Base-by-base conservation (phyloP, 2,797 vertebrate genomes). In the Cyprinodon diabolis region DNA sequence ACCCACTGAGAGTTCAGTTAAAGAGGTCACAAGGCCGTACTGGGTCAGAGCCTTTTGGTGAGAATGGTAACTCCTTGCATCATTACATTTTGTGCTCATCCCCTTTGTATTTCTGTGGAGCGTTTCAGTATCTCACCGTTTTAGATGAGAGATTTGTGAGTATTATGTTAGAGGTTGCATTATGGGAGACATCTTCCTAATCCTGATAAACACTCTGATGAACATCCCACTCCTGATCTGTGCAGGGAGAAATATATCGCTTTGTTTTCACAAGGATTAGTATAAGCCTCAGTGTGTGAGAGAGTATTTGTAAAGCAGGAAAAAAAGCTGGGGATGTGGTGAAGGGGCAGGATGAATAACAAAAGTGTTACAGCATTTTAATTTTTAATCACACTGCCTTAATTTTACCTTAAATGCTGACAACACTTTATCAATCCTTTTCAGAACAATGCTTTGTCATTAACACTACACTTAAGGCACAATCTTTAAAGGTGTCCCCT, bases 211-310 rank as follows among this genome's bases (percentile, higher is more conserved):
- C 86, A 90, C 12, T 48, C 83, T 85, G 83, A 91, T 85, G 84
- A 91, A 89, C 89, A 88, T 84, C 88, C 86, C 86, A 77, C 7
- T 79, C 88, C 74, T 85, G 84, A 91, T 81, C 89, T 81, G 87
- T 76, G 56, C 72, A 71, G 72, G 65, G 71, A 86, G 80, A 90
- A 90, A 91, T 86, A 87, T 87, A 92, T 90, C 80, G 80, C 87
- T 90, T 92, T 93, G 92, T 93, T 91, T 91, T 89, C 76, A 78
- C 76, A 71, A 68, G 90, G 93, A 93, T 94, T 94, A 94, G 74
- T 43, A 82, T 93, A 93, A 94, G 87, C 91, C 83, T 73, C 1
- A 85, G 74, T 85, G 57, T 82, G 58, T 69, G 56, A 70, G 74
- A 54, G 62, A 67, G 80, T 75, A 58, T 82, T 69, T 83, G 74